Base-by-base conservation (phyloP, 2,888 invertebrate species). In the Colostygia pectinataria region DNA sequence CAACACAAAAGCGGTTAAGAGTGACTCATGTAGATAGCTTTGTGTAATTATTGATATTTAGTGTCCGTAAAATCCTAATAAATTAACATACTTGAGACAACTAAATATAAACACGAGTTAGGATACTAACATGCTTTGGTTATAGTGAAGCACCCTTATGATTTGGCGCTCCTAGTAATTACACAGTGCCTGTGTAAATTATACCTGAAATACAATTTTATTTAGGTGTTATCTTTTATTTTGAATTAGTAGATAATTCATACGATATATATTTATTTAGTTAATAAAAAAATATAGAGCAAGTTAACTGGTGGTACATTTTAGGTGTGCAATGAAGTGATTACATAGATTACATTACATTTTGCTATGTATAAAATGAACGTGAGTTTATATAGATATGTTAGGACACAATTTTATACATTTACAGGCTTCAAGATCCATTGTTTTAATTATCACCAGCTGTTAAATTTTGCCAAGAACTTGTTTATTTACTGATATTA, bases 11-110 rank as follows among this genome's bases (percentile, higher is more conserved):
- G 70, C 77, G 72, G 75, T 73, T 65, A 73, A 71, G 75, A 77
- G 79, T 79, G 85, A 87, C 88, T 89, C 90, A 81, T 89, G 90
- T 89, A 89, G 90, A 90, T 90, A 90, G 90, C 89, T 89, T 88
- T 80, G 86, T 88, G 85, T 88, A 84, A 88, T 86, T 85, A 84
- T 82, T 83, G 80, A 82, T 88, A 83, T 86, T 83, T 89, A 88
- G 87, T 83, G 79, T 87, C 80, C 71, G 81, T 81, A 77, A 65
- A 75, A 65, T 60, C 66, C 61, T 70, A 62, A 62, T 66, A 68
- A 74, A 74, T 41, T 40, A 70, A 77, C 70, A 78, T 63, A 66
- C 65, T 71, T 68, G 66, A 71, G 66, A 70, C 63, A 56, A 71
- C 71, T 71, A 67, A 68, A 69, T 72, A 66, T 70, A 67, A 71